Conservation (phyloP, 2,113 vertebrate genomes). For the Mus musculus region DNA sequence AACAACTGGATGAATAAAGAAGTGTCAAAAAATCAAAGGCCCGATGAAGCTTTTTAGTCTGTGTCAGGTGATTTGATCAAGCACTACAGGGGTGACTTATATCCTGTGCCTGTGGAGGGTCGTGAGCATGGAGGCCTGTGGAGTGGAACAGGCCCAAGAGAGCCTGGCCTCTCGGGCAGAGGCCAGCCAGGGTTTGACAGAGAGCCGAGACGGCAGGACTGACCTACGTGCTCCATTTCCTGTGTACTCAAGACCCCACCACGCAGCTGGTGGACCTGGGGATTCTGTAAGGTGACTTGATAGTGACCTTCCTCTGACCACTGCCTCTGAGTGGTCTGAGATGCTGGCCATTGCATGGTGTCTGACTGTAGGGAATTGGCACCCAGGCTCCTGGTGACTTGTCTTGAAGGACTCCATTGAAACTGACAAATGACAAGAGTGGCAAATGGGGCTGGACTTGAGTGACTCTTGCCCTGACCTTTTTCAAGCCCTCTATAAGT, state of each 20-base stretch:
- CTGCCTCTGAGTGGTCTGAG: neutral
- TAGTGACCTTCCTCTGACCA: neutral
- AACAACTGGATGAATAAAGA: neutral
- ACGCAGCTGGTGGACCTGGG: no score
- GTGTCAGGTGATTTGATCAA: neutral
- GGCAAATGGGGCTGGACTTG: neutral
- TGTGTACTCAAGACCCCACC: neutral
- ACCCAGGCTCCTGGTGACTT: neutral
- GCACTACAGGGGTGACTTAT: neutral
- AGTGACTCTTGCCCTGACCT: conserved; percentile 3
- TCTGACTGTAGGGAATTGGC: neutral
- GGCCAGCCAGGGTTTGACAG: neutral
- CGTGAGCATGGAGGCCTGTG: neutral
- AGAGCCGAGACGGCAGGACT: neutral
- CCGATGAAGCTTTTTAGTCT: neutral
- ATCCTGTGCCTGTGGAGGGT: neutral
- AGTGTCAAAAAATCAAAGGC: neutral
- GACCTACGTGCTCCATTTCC: neutral
- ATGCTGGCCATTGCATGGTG: neutral
- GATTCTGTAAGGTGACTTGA: neutral
- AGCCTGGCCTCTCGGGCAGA: neutral
- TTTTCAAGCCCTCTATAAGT: neutral
- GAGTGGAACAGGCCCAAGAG: neutral
- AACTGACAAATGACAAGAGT: neutral
- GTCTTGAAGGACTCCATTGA: neutral